Evolutionary conservation across 1,140 invertebrate genomes (phyloP), one percentile per base, ranked within the genome.

Genomic region (Orussus abietinus): DNA sequence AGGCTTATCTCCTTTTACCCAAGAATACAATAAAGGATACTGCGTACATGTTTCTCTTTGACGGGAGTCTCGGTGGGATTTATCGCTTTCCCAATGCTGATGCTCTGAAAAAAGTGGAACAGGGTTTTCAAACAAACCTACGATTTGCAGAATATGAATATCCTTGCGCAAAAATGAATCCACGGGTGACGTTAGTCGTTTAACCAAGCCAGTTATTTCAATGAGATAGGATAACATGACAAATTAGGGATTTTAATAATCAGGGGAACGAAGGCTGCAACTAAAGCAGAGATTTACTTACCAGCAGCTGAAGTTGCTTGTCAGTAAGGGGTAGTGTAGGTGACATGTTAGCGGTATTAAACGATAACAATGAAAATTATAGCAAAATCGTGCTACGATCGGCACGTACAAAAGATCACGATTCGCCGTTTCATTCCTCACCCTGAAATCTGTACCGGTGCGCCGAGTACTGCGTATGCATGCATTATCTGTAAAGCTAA

Each of bases 1-100:
- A n/a, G n/a, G n/a, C n/a, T n/a, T n/a, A n/a, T n/a, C n/a, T n/a
- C n/a, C n/a, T n/a, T n/a, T n/a, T n/a, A n/a, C n/a, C n/a, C n/a
- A n/a, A n/a, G n/a, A n/a, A n/a, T n/a, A n/a, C n/a, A n/a, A 28
- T 45, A 76, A 82, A 82, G 79, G 80, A 82, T 85, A 85, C 84
- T 85, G 53, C 95, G 80, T 29, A 94, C 90, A 87, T 97, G 94
- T 79, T 98, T 98, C 64, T 94, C 92, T 77, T 98, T 98, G 0
- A 96, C 87, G 4, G 93, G 91, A 21, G 82, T 84, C 74, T 97
- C 94, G 18, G 84, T 74, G 3, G 79, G 75, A 70, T 92, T 96
- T 39, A 96, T 87, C 5, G 93, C 93, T 75, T 97, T 97, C 49
- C 81, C 82, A 31, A 96, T 85, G 43, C 88, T 88, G 35, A 85